phyloP scores from a whole-genome alignment of 2,888 invertebrate genomes.

The Amaurobius ferox region DNA sequence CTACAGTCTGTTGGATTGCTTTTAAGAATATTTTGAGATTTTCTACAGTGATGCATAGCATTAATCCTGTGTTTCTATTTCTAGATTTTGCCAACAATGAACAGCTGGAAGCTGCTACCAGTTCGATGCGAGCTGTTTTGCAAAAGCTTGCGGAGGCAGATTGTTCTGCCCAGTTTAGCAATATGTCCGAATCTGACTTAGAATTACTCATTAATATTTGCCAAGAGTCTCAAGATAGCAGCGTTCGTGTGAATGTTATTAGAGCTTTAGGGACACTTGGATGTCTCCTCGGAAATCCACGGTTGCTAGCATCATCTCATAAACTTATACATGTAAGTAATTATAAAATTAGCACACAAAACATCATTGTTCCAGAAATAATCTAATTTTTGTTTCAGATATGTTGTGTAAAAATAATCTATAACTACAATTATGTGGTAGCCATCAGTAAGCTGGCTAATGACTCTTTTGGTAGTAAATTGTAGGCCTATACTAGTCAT shows the following conservation, averaged over 20 bases:
- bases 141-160: slow-evolving; percentile 82
- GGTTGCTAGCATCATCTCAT: not conserved
- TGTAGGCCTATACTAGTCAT: too few species aligned
- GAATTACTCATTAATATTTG: slow-evolving; percentile 76
- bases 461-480: too few species aligned
- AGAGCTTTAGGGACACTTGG: slow-evolving; percentile 75
- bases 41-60: too few species aligned
- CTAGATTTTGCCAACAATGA: slow-evolving; percentile 75
- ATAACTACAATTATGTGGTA: too few species aligned
- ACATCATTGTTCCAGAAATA: too few species aligned
- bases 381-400: too few species aligned
- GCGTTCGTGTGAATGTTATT: slow-evolving; percentile 75
- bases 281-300: slow-evolving; percentile 65
- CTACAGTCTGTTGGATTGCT: too few species aligned
- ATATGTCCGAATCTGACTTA: slow-evolving; percentile 75
- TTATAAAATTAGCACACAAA: too few species aligned
- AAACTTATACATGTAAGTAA: slow-evolving; percentile 54
- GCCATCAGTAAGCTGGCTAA: too few species aligned
- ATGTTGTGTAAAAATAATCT: too few species aligned
- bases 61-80: slow-evolving; percentile 10
- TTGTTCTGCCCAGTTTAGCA: slow-evolving; percentile 75
- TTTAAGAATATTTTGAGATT: too few species aligned
- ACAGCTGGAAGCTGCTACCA: slow-evolving; percentile 84
- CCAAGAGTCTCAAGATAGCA: slow-evolving; percentile 74
- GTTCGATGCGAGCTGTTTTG: slow-evolving; percentile 85